These are phyloP conservation scores for Paratilapia polleni DNA, from an alignment of 2,113 vertebrate species.

Conservation along the genomic window DNA sequence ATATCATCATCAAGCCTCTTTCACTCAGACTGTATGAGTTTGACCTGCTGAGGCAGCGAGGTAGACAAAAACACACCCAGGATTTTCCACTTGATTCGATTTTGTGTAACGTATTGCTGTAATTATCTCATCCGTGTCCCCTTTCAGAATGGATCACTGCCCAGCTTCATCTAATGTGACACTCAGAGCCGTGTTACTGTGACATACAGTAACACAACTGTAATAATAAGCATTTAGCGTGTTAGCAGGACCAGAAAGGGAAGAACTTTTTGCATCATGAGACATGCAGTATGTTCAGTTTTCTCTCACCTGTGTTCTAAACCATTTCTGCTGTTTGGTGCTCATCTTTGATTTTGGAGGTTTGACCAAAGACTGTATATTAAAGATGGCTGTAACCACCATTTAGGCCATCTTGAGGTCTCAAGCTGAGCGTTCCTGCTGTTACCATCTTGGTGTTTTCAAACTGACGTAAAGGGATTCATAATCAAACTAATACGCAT, in stretches of 20 bases:
- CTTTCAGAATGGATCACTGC: slow-evolving; percentile 42
- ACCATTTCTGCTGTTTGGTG: neutral
- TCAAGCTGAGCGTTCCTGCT: too few relatives aligned
- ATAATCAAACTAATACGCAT: neutral
- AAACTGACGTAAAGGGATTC: too few relatives aligned
- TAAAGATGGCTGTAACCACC: neutral
- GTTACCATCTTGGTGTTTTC: neutral
- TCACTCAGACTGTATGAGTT: neutral
- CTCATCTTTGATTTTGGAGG: neutral
- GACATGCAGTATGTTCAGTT: neutral
- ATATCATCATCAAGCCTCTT: slow-evolving; percentile 1
- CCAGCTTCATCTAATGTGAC: slow-evolving; percentile 5
- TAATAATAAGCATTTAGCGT: neutral
- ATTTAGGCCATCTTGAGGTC: neutral
- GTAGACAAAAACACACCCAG: neutral
- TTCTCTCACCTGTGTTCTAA: neutral
- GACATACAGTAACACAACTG: neutral
- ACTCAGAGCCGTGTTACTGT: neutral
- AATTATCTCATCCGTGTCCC: slow-evolving; percentile 45
- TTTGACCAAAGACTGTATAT: neutral
- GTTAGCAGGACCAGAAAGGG: neutral
- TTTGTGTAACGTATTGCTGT: slow-evolving; percentile 33
- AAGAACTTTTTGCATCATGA: too few relatives aligned
- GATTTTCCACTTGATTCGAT: slow-evolving; percentile 12
- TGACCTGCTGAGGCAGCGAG: neutral